Base-by-base conservation (phyloP, 2,797 vertebrate species). In the Poecilia velifera region DNA sequence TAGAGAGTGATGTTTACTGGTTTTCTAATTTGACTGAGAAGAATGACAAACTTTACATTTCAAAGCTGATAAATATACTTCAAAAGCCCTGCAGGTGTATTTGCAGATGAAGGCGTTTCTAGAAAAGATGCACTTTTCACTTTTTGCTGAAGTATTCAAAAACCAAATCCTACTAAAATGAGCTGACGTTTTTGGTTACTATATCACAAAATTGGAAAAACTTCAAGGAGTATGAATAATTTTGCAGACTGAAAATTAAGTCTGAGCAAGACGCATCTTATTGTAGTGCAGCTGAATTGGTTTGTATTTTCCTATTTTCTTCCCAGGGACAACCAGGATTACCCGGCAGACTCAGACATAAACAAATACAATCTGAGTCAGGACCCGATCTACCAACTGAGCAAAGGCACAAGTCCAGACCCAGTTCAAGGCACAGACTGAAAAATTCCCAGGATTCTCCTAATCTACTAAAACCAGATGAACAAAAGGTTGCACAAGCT, bases 311-410 rank as follows among this genome's bases (percentile, higher is more conserved):
- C 9, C 8, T 76, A 25, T 70, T 77, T 84, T 1, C 81, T 78
- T 81, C 4, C 80, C 82, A 96, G 96, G 96, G 96, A 75, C 93
- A 91, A 81, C 90, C 93, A 55, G 96, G 96, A 72, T 76, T 75
- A 73, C 86, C 89, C 34, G 90, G 91, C 34, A 79, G 85, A 53
- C n/a, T 1, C 34, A 82, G 53, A 34, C 46, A 66, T 31, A 46
- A 31, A 46, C 84, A 73, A 74, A 87, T 62, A 1, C 85, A 74
- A 12, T n/a, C 57, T 41, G 22, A 71, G 2, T 3, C 57, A 20
- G 86, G 74, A 80, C 57, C 34, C 34, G 53, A 12, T 62, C 73
- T 36, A 13, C 41, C 45, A 80, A 73, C 49, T 68, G 2, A 72
- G 25, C 72, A 4, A 12, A 83, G 43, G 31, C 43, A 71, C 12